Base-by-base conservation (phyloP, 2,113 vertebrate genomes). In the Tor tambroides region DNA sequence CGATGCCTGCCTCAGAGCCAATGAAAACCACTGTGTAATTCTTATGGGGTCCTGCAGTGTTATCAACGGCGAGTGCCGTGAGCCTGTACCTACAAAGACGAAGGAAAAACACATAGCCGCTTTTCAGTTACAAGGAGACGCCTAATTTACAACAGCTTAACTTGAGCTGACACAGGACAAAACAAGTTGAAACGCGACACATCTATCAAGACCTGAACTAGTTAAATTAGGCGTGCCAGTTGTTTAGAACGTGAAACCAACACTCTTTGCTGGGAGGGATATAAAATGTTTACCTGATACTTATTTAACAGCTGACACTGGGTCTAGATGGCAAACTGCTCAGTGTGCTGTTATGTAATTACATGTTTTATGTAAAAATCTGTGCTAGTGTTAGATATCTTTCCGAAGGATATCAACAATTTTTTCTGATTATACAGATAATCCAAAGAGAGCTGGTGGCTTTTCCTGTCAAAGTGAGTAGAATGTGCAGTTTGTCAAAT, bases 11-110 rank as follows among this genome's bases (percentile, higher is more conserved):
- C 93, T 99, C 98, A 0, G 98, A 97, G 87, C 98, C 98, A 80
- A 99, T 96, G 85, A 99, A 99, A 86, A 99, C 95, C 94, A 99
- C 95, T 0, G 98, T 99, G 94, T 98, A 96, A 94, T 99, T 99
- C 90, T 96, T 96, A 92, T 96, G 91, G 3, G 98, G 98, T 65
- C 98, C 98, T 0, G 97, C 98, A 0, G 96, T 94, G 0, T 94
- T 97, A 92, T 99, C 98, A 5, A 99, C 96, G 0, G 96, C 96
- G 11, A 99, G 93, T 1, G 97, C 95, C 0, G 97, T 98, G 92
- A 99, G 85, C 81, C 98, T 94, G 94, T 99, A 99, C 91, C 98
- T 99, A 85, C 69, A 89, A 75, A 92, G 46, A 30, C 79, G 78
- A 86, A 19, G 69, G 35, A 26, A 49, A 54, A 56, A 49, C 38